phyloP scores from a whole-genome alignment of 2,113 vertebrate genomes.

The Cynocephalus volans region DNA sequence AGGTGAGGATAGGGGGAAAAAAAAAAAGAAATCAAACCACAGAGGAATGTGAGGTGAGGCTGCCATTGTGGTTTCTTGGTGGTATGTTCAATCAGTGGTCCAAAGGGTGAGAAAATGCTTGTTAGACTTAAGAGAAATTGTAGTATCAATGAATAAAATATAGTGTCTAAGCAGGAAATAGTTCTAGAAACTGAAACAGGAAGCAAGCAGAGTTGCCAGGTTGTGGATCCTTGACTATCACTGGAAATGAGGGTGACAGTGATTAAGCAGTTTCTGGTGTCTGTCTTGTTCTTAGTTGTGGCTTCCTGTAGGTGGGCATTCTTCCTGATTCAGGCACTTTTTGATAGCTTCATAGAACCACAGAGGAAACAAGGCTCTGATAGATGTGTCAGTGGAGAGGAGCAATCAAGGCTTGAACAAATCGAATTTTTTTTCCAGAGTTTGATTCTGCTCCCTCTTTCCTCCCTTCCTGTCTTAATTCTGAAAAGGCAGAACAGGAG shows the following conservation, averaged over 20 bases:
- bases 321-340: background rate
- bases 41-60: background rate
- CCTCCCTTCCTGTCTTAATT: background rate
- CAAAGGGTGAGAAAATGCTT: background rate
- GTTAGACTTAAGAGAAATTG: background rate
- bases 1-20: background rate
- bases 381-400: background rate
- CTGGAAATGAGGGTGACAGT: background rate
- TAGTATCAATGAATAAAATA: background rate
- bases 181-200: background rate
- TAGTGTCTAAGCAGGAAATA: background rate
- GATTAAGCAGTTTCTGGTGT: background rate
- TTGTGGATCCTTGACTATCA: background rate
- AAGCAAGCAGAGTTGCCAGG: background rate
- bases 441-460: background rate
- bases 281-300: background rate
- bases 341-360: background rate
- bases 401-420: background rate
- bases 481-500: background rate
- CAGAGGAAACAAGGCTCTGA: background rate
- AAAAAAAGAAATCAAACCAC: background rate
- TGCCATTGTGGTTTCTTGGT: background rate
- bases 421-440: background rate
- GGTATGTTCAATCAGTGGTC: background rate
- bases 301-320: background rate